These are phyloP conservation scores for Campoletis sonorensis DNA, from an alignment of 1,140 invertebrate genomes.

Conservation along the genomic window DNA sequence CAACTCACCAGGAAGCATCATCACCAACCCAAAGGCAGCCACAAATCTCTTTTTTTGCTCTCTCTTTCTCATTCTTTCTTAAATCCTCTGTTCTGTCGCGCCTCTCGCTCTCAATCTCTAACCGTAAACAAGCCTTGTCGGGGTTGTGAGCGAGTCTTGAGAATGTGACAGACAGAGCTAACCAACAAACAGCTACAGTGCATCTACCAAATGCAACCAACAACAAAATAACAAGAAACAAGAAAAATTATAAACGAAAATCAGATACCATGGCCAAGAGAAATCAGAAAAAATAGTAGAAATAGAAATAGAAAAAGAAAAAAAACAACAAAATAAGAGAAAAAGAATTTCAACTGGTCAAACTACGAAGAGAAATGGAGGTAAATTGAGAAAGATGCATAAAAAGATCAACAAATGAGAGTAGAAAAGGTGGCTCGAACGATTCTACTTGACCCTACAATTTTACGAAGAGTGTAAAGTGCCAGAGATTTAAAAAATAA, in stretches of 20 bases:
- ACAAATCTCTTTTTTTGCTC: slow-evolving; percentile 67
- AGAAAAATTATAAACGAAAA: slow-evolving; percentile 74
- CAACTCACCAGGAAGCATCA: slow-evolving; percentile 74
- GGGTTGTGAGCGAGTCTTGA: slow-evolving; percentile 73
- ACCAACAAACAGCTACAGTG: slow-evolving; percentile 77
- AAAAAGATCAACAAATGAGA: too few relatives aligned
- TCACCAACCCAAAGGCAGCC: slow-evolving; percentile 76
- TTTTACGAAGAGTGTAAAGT: background rate
- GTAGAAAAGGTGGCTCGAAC: too few relatives aligned
- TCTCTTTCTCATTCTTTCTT: background rate
- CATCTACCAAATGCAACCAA: slow-evolving; percentile 78
- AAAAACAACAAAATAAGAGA: slow-evolving; percentile 51
- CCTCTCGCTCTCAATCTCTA: slow-evolving; percentile 74
- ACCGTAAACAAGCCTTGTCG: slow-evolving; percentile 74
- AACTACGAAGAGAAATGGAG: slow-evolving; percentile 17
- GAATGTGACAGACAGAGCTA: slow-evolving; percentile 76
- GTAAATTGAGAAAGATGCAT: slow-evolving; percentile 29
- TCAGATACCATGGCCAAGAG: slow-evolving; percentile 65
- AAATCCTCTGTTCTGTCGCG: slow-evolving; percentile 71
- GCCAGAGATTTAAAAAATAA: slow-evolving; percentile 1
- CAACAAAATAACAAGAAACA: slow-evolving; percentile 74
- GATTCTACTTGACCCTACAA: background rate
- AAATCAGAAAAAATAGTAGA: slow-evolving; percentile 58
- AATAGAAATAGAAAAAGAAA: slow-evolving; percentile 60
- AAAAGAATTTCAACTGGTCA: background rate